A percentile compares a stretch with the other conserved stretches of the same genome.
Conservation (phyloP, 2,888 invertebrate genomes). For the Microctonus brassicae region DNA sequence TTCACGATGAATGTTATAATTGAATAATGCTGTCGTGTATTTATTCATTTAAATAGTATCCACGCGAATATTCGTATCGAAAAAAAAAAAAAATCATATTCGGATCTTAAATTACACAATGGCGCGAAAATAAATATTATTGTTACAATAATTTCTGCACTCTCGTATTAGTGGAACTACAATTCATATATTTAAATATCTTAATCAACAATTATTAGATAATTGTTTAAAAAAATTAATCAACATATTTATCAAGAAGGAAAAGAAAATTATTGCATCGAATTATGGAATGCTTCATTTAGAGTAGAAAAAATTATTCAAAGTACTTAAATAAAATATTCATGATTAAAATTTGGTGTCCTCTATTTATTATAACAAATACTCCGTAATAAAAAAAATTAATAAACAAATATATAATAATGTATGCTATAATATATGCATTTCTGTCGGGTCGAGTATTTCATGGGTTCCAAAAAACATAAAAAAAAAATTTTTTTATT, state of each 20-base stretch:
- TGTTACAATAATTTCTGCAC: not conserved
- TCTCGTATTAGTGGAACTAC: slow-evolving; percentile 19
- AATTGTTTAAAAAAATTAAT: not conserved
- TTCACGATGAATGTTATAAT: slow-evolving; percentile 10
- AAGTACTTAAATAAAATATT: no score
- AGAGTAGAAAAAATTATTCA: no score
- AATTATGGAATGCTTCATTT: no score
- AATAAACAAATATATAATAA: no score
- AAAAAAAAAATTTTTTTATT: not conserved
- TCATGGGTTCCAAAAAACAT: slow-evolving; percentile 20
- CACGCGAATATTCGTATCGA: not conserved
- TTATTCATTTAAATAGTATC: slow-evolving; percentile 36
- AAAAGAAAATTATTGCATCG: not conserved
- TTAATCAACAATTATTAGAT: not conserved
- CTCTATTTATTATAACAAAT: no score
- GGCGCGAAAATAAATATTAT: slow-evolving; percentile 11
- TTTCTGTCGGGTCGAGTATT: slow-evolving; percentile 14
- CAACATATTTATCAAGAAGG: not conserved
- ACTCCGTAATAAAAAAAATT: no score
- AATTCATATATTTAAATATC: not conserved
- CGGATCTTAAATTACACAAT: slow-evolving; percentile 61
- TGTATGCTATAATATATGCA: not conserved
- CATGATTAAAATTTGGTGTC: no score
- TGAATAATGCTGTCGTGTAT: slow-evolving; percentile 49
- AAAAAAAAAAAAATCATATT: slow-evolving; percentile 29